Evolutionary conservation across 2,797 vertebrate genomes (phyloP).

Genomic region (Fistularia tabacaria): DNA sequence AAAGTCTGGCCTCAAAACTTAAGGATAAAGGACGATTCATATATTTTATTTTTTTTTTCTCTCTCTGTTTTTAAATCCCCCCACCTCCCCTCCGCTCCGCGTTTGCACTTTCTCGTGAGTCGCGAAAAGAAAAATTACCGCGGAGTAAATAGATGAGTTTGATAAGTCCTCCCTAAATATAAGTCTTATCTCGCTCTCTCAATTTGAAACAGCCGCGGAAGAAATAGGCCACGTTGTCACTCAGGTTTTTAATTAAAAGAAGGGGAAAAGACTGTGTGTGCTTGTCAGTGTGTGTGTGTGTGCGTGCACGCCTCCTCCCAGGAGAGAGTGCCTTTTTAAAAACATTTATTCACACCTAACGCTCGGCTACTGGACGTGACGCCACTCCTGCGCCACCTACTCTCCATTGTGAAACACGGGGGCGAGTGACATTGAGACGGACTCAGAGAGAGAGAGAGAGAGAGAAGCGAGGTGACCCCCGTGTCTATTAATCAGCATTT

Average conservation of each 20-base stretch:
- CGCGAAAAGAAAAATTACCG: slow-evolving; percentile 61
- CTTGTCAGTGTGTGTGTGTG: slow-evolving; percentile 4
- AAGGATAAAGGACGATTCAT: slow-evolving; percentile 38
- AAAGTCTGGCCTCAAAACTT: slow-evolving; percentile 49
- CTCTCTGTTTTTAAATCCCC: neutral
- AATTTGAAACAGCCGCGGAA: slow-evolving; percentile 67
- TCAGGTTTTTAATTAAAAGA: slow-evolving; percentile 75
- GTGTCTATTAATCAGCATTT: slow-evolving; percentile 72
- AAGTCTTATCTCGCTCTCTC: slow-evolving; percentile 64
- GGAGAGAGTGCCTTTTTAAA: slow-evolving; percentile 46
- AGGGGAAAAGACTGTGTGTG: slow-evolving; percentile 19
- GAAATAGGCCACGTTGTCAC: slow-evolving; percentile 69
- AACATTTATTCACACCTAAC: slow-evolving; percentile 38
- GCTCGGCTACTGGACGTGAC: no score
- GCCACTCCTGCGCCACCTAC: neutral
- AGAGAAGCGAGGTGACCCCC: slow-evolving; percentile 42
- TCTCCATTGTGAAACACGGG: slow-evolving; percentile 22
- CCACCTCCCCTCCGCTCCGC: slow-evolving; percentile 1
- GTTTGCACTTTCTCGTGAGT: slow-evolving; percentile 43
- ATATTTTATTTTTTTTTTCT: slow-evolving; percentile 30
- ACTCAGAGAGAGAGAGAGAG: slow-evolving; percentile 6
- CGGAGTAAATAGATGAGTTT: slow-evolving; percentile 68
- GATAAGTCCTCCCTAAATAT: slow-evolving; percentile 71
- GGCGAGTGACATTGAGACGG: slow-evolving; percentile 11
- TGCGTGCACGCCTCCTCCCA: slow-evolving; percentile 15